Conservation (phyloP, 2,797 vertebrate species). For the Helarctos malayanus region DNA sequence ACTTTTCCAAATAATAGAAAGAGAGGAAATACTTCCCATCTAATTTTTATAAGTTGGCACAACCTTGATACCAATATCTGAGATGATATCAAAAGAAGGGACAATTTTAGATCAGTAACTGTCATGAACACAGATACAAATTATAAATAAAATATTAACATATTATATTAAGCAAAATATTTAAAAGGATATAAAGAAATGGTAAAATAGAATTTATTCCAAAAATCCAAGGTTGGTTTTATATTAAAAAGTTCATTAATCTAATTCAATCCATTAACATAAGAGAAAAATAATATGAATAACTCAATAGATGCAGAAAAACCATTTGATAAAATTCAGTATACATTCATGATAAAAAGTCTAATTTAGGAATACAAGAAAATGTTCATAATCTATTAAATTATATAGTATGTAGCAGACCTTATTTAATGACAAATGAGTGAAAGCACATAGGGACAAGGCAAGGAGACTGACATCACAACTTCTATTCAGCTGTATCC, state of each 20-base stretch:
- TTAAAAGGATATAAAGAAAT: neutral
- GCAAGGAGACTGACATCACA: neutral
- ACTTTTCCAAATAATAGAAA: neutral
- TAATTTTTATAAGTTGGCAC: neutral
- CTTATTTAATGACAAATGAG: neutral
- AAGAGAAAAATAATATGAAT: neutral
- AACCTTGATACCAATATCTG: neutral
- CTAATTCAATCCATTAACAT: neutral
- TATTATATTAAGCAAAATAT: neutral
- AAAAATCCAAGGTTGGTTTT: neutral
- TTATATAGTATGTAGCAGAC: neutral
- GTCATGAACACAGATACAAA: neutral
- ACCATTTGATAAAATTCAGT: neutral
- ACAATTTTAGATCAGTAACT: neutral
- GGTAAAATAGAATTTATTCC: neutral
- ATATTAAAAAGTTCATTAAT: neutral
- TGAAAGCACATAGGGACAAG: neutral
- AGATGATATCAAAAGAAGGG: neutral
- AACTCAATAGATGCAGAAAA: neutral
- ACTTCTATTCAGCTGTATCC: neutral
- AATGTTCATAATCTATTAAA: neutral
- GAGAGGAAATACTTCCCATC: neutral
- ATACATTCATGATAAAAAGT: neutral
- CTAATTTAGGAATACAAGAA: neutral
- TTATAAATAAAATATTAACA: slow-evolving; percentile 15